Conservation (phyloP, 2,888 invertebrate genomes). For the Anthoptus insignis region DNA sequence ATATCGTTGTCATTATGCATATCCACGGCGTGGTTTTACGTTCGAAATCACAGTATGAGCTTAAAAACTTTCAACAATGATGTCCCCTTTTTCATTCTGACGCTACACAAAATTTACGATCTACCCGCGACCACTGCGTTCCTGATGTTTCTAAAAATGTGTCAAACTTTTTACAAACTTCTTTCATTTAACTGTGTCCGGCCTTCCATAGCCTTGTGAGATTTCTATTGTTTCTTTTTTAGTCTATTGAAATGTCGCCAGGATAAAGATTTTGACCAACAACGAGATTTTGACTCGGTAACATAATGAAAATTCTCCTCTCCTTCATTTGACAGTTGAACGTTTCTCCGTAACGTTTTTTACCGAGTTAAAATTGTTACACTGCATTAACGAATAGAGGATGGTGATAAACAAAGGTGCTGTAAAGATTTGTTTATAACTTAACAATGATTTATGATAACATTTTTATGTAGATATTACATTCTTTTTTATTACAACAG, state of each 20-base stretch:
- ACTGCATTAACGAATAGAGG: no score
- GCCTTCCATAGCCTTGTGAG: conserved; percentile 80
- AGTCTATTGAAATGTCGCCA: conserved; percentile 79
- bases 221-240: conserved; percentile 82
- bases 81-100: conserved; percentile 85
- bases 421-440: no score
- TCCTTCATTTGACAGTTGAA: conserved; percentile 20
- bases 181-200: conserved; percentile 83
- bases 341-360: conserved; percentile 2
- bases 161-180: conserved; percentile 86
- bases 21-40: conserved; percentile 64
- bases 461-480: no score
- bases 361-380: background rate
- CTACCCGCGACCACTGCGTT: conserved; percentile 79
- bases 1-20: conserved; percentile 62
- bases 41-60: conserved; percentile 71
- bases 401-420: no score
- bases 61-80: conserved; percentile 83
- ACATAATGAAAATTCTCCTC: conserved; percentile 73
- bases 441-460: no score
- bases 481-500: no score
- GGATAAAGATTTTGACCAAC: conserved; percentile 72
- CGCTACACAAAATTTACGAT: conserved; percentile 84
- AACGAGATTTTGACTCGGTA: conserved; percentile 69
- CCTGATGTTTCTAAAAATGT: conserved; percentile 87